Evolutionary conservation across 2,888 invertebrate genomes (phyloP), one percentile per base, ranked within the genome.

Genomic region (Dicyrtomina minuta): DNA sequence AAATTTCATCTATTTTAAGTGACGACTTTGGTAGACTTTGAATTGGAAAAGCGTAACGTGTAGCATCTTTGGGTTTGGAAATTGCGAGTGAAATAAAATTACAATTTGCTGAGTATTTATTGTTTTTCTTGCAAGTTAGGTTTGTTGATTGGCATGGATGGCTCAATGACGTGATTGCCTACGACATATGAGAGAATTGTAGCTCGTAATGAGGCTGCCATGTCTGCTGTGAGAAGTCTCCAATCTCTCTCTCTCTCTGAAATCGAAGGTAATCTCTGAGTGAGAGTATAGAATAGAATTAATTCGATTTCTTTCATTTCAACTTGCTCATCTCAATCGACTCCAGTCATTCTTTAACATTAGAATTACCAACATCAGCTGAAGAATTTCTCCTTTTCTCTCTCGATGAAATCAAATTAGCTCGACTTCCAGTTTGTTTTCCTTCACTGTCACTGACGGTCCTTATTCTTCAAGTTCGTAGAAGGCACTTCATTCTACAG

Each of bases 241-340:
- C 55, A 55, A 26, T 12, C 10, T 26, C 22, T 20, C 24, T 8
- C 20, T 20, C 51, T 22, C 15, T 33, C 33, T 33, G 8, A 8
- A 33, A 22, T 55, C 12, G 26, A 1, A n/a, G 20, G 17, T 51
- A 51, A 33, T 33, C 33, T 33, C 33, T 33, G 33, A 33, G 17
- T 12, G 51, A 2, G 20, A 51, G 51, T 15, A 46, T 17, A 56
- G 56, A 26, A 33, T 15, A n/a, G 39, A 56, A 26, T 15, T 56
- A 43, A 59, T 59, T 59, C 33, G 43, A 59, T 59, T 59, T 59
- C 39, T 43, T 59, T 59, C 41, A 61, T 46, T 61, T 61, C 61
- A 33, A 33, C 33, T 8, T 33, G 33, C 33, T 33, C 33, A 33
- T 33, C 33, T 33, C 33, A 5, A 33, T 33, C 33, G 33, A 33